Base-by-base conservation (phyloP, 2,113 vertebrate species). In the Hepsetus odoe region DNA sequence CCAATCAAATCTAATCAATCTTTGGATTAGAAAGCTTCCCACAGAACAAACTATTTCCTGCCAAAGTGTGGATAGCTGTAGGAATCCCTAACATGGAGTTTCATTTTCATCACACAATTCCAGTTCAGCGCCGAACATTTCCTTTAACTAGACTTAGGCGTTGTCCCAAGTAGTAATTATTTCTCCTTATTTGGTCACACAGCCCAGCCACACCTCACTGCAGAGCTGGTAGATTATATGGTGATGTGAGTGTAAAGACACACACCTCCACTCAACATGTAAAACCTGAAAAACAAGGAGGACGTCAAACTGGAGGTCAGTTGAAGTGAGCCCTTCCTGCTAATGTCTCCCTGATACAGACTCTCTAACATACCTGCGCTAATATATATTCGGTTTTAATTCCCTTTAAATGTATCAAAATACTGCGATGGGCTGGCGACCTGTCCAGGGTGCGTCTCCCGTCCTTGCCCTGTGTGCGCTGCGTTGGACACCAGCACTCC, bases 241-340 rank as follows among this genome's bases (percentile, higher is more conserved):
- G 22, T n/a, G 1, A 8, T 33, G 22, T 55, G 40, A 28, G 22
- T 18, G 56, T 30, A 32, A 24, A 42, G n/a, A 12, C 40, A 32
- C 40, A 68, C 26, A 53, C 14, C 61, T 26, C 4, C 14, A 0
- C 55, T 2, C 22, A 46, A 58, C 38, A 26, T 8, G 26, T 49
- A 71, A 7, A 59, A 80, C 65, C 32, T 66, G 71, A 79, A 69
- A 81, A 81, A 69, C 33, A 1, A 75, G 66, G 70, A 38, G 0
- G 11, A 59, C 26, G 42, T 38, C 26, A n/a, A n/a, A 64, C 13
- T 24, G 13, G 13, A 24, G 38, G 5, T 35, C 12, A 22, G 11
- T 38, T 35, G 46, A 76, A 71, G 28, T 28, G 24, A 42, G 44
- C 2, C 35, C 71, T 30, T 40, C 79, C 28, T 8, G 30, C 11